Evolutionary conservation across 64 coral and sea anemone species (phyloP).

Genomic region (Pocillopora damicornis): DNA sequence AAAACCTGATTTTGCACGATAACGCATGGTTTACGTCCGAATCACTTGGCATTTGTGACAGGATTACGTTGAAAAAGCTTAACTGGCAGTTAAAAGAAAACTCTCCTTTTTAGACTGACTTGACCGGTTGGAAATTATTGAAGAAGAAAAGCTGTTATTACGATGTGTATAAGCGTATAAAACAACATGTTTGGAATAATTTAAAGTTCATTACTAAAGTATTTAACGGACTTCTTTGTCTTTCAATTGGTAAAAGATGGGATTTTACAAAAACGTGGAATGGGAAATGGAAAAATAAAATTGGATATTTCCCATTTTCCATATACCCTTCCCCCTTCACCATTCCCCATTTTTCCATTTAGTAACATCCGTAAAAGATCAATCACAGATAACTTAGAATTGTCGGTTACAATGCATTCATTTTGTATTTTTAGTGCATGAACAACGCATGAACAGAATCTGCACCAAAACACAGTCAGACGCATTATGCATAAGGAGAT

Average conservation of each 20-base stretch:
- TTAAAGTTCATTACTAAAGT: background rate
- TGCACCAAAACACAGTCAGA: background rate
- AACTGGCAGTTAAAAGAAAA: background rate
- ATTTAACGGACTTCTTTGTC: too few species aligned
- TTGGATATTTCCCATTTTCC: background rate
- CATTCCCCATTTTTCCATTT: background rate
- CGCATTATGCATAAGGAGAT: background rate
- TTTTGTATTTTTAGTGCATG: background rate
- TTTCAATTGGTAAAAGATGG: too few species aligned
- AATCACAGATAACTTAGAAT: background rate
- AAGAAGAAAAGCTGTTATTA: background rate
- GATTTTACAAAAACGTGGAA: too few species aligned
- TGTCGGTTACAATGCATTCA: background rate
- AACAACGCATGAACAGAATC: background rate
- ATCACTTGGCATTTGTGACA: background rate
- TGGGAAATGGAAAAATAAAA: background rate
- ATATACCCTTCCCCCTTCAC: background rate
- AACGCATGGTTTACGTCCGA: background rate
- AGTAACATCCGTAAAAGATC: background rate
- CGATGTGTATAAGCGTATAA: background rate
- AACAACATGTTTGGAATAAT: background rate
- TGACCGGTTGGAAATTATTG: background rate
- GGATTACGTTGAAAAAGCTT: background rate
- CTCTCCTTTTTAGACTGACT: background rate
- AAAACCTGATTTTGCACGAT: conserved; percentile 2